phyloP scores from a whole-genome alignment of 2,888 invertebrate genomes.

The Phlogophora meticulosa region DNA sequence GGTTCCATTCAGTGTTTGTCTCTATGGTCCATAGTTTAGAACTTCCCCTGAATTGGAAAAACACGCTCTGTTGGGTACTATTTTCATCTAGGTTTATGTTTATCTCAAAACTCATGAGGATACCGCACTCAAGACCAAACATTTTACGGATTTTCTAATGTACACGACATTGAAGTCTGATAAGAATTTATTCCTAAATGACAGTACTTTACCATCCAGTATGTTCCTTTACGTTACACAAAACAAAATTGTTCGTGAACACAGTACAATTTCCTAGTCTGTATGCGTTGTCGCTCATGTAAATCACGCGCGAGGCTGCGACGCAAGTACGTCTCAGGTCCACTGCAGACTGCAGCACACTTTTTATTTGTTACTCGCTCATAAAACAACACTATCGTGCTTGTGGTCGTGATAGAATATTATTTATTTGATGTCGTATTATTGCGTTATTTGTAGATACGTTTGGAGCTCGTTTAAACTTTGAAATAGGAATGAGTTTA shows the following conservation, averaged over 20 bases:
- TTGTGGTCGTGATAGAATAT: constrained; percentile 56
- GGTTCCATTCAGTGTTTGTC: too few species aligned
- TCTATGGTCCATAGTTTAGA: too few species aligned
- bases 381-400: constrained; percentile 68
- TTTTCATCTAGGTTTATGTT: too few species aligned
- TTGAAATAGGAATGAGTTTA: not conserved
- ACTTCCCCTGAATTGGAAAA: too few species aligned
- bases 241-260: constrained; percentile 47
- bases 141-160: too few species aligned
- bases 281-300: constrained; percentile 74
- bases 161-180: too few species aligned
- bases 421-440: constrained; percentile 55
- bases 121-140: too few species aligned
- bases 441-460: constrained; percentile 21
- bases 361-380: constrained; percentile 68
- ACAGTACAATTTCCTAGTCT: constrained; percentile 68
- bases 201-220: not conserved
- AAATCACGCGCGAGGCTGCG: constrained; percentile 75
- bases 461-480: constrained; percentile 5
- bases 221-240: constrained; percentile 14
- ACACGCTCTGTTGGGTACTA: too few species aligned
- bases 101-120: too few species aligned
- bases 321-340: constrained; percentile 59
- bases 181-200: too few species aligned
- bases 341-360: constrained; percentile 56